Evolutionary conservation across 2,797 vertebrate genomes (phyloP), one percentile per base, ranked within the genome.

Genomic region (Garrulus glandarius): DNA sequence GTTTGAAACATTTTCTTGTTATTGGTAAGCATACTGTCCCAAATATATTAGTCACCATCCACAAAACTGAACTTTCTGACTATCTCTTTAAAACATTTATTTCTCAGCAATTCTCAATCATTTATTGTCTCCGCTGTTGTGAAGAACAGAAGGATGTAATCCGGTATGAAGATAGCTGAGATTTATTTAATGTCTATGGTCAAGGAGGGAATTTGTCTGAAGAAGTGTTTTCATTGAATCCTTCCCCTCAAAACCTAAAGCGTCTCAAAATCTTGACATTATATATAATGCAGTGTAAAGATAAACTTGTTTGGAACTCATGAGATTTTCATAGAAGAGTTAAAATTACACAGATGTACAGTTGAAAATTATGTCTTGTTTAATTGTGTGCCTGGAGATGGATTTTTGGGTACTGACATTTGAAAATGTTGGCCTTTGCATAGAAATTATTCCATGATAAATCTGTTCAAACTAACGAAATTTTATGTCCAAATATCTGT

Each of bases 401-500:
- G 36, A 56, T 75, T 92, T 89, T 91, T 89, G 91, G 69, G 72
- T 93, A 95, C 79, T 92, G 94, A 96, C 89, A 94, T 95, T 96
- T 97, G 65, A 79, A 96, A 96, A 92, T 86, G 59, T 86, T 96
- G 88, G 89, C 92, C 93, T 91, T 92, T 81, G 87, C 91, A 88
- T 93, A 72, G 79, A 93, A 94, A 90, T 88, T 56, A 87, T 91
- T 92, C 61, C 56, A 27, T 92, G 82, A 80, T 90, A 95, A 95
- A 97, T 97, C 95, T 97, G 96, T 95, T 95, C 94, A 94, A 94
- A 36, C 60, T 95, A 87, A 89, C 8, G 12, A 86, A 91, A 83
- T 91, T 95, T 64, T 80, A 86, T 77, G n/a, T 92, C 87, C 94
- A 97, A 96, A 83, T 95, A 89, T 93, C 94, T 95, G 94, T 95